phyloP scores from a whole-genome alignment of 2,113 vertebrate species.

The Cyprinodon tularosa region DNA sequence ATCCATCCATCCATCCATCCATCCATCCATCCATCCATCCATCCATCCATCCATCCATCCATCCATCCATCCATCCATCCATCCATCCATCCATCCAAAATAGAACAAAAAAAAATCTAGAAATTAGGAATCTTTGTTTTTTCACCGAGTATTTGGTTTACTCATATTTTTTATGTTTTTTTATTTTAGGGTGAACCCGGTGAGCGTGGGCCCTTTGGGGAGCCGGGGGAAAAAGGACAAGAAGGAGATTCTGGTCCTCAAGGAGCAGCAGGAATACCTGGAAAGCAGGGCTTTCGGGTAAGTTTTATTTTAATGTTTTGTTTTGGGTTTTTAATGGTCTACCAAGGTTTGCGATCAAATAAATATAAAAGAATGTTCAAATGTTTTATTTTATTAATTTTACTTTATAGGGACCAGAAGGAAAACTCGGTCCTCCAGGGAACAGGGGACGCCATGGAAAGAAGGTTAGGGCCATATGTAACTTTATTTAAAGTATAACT shows the following conservation, averaged over 20 bases:
- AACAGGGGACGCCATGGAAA: constrained; percentile 89
- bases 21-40: neutral
- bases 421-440: constrained; percentile 85
- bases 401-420: constrained; percentile 87
- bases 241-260: constrained; percentile 81
- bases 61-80: neutral
- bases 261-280: constrained; percentile 83
- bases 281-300: constrained; percentile 86
- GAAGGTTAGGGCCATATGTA: constrained; percentile 81
- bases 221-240: constrained; percentile 88
- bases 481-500: neutral
- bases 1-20: neutral
- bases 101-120: too few species aligned
- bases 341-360: neutral
- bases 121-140: too few species aligned
- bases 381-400: neutral
- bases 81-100: neutral
- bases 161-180: neutral
- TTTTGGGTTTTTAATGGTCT: neutral
- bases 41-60: too few species aligned
- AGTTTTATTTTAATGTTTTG: constrained; percentile 55
- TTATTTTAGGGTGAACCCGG: constrained; percentile 86
- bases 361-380: neutral
- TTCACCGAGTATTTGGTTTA: neutral
- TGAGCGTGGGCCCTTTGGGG: constrained; percentile 84